Evolutionary conservation across 2,113 vertebrate genomes (phyloP).

Genomic region (Paradisaea rubra): DNA sequence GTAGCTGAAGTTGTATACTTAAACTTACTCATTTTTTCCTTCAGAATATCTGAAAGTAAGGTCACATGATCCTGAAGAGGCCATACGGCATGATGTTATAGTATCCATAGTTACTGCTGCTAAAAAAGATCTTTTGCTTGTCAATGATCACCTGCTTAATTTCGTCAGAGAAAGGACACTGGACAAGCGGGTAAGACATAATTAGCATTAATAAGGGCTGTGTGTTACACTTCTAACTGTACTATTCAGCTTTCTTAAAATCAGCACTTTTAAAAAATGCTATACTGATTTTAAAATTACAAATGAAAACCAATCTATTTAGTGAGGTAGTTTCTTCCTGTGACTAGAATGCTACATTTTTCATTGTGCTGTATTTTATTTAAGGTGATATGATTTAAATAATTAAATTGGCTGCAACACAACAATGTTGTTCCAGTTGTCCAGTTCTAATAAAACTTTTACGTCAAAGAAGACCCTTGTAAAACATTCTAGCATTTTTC

Average conservation of each 20-base stretch:
- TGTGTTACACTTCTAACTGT: neutral
- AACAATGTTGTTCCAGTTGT: neutral
- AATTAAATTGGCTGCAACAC: neutral
- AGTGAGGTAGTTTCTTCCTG: neutral
- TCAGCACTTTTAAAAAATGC: neutral
- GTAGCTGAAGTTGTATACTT: neutral
- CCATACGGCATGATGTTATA: slow-evolving; percentile 97
- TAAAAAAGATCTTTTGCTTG: slow-evolving; percentile 95
- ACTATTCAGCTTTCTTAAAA: neutral
- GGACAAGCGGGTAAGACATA: slow-evolving; percentile 87
- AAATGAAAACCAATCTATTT: neutral
- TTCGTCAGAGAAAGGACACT: slow-evolving; percentile 95
- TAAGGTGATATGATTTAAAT: neutral
- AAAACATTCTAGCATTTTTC: neutral
- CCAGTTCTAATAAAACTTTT: neutral
- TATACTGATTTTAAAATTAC: neutral
- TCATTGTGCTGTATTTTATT: neutral
- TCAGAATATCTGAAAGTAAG: slow-evolving; percentile 94
- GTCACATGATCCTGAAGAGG: slow-evolving; percentile 97
- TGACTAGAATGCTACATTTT: neutral
- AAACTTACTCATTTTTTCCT: neutral
- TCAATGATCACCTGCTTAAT: slow-evolving; percentile 95
- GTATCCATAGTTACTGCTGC: slow-evolving; percentile 98
- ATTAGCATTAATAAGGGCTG: neutral
- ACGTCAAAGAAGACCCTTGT: neutral